Percentiles rank a stretch among this genome's conserved stretches.
phyloP scores from a whole-genome alignment of 2,888 invertebrate genomes.

The Caenorhabditis macrosperma region DNA sequence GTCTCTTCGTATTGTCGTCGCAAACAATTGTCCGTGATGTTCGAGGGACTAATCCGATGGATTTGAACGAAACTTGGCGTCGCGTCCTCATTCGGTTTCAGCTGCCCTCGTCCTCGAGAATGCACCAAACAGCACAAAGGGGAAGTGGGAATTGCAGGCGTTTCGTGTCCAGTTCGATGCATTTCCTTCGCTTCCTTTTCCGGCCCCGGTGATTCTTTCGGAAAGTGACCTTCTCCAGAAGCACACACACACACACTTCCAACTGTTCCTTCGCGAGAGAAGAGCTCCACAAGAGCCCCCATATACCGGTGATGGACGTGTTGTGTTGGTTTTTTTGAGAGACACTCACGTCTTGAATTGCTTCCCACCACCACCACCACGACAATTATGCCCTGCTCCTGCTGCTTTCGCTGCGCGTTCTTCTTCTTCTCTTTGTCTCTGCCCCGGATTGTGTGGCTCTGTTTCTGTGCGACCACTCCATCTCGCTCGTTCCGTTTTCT shows the following conservation, averaged over 20 bases:
- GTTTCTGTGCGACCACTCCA: not conserved
- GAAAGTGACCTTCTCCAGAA: too few relatives aligned
- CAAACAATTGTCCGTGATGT: constrained; percentile 10
- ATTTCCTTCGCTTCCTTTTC: not conserved
- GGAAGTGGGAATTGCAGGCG: not conserved
- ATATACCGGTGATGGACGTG: constrained; percentile 6
- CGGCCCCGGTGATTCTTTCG: not conserved
- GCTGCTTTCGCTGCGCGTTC: too few relatives aligned
- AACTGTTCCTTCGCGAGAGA: not conserved
- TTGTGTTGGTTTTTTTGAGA: constrained; percentile 1
- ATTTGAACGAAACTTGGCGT: constrained; percentile 1
- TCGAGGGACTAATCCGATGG: constrained; percentile 6
- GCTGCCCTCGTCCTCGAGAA: constrained; percentile 12
- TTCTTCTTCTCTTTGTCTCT: not conserved
- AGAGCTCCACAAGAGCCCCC: too few relatives aligned
- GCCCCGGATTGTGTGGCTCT: not conserved
- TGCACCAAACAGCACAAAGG: constrained; percentile 11
- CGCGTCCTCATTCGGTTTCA: constrained; percentile 14
- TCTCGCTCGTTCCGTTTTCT: not conserved
- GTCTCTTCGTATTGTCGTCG: constrained; percentile 9
- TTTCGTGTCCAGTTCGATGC: not conserved
- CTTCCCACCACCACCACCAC: constrained; percentile 2
- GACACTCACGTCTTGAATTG: not conserved
- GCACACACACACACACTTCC: constrained; percentile 2
- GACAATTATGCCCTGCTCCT: constrained; percentile 1